phyloP scores from a whole-genome alignment of 2,113 vertebrate genomes.

The Cavia aperea region DNA sequence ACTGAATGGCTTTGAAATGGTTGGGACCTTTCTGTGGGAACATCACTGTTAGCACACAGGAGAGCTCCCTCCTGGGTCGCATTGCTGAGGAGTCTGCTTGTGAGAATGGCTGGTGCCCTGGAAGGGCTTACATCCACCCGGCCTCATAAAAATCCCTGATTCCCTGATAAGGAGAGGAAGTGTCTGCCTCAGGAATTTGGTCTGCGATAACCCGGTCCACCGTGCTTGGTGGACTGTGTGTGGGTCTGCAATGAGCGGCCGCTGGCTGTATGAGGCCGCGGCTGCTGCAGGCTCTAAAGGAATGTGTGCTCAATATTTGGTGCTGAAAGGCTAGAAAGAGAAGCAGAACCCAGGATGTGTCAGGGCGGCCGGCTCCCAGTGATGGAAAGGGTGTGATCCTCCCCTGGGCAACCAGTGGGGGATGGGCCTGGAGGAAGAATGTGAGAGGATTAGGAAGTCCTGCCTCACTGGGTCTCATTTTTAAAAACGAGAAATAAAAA shows the following conservation, averaged over 20 bases:
- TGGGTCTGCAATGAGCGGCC: background rate
- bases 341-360: conserved; percentile 54
- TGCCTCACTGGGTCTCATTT: background rate
- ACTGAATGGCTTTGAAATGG: fast-evolving
- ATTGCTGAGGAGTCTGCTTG: background rate
- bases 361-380: background rate
- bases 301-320: conserved; percentile 53
- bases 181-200: conserved; percentile 62
- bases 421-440: background rate
- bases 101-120: conserved; percentile 14
- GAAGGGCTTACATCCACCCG: background rate
- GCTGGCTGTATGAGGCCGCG: background rate
- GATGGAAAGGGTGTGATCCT: conserved; percentile 45
- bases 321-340: conserved; percentile 66
- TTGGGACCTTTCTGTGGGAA: background rate
- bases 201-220: conserved; percentile 57
- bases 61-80: background rate
- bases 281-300: conserved; percentile 41
- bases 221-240: background rate
- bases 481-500: background rate
- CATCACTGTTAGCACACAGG: background rate
- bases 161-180: conserved; percentile 65
- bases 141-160: conserved; percentile 48
- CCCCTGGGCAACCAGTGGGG: background rate
- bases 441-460: background rate